These are phyloP conservation scores for Ctenomys sociabilis DNA, from an alignment of 2,113 vertebrate species.

Conservation along the genomic window DNA sequence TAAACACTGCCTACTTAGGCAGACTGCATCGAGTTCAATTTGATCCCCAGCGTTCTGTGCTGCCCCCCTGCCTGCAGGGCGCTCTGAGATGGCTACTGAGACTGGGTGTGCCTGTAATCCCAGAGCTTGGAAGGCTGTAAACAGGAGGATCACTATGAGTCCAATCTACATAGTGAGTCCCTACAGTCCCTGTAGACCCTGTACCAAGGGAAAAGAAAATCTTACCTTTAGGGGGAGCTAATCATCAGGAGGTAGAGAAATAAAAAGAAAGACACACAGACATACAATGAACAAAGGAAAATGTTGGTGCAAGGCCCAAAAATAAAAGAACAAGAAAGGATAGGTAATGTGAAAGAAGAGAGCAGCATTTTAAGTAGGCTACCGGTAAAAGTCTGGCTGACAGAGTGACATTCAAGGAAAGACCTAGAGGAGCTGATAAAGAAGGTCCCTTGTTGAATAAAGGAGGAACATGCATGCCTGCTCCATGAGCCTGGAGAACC, in stretches of 20 bases:
- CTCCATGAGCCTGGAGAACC: accelerated
- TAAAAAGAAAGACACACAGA: not conserved
- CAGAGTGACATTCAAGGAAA: not conserved
- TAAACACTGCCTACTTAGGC: no score
- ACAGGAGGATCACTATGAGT: no score
- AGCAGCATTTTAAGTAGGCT: not conserved
- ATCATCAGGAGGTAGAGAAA: not conserved
- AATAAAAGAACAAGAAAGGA: conserved; percentile 6
- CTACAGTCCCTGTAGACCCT: no score
- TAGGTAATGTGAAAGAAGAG: not conserved
- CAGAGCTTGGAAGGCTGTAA: no score
- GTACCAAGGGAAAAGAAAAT: not conserved
- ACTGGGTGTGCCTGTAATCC: no score
- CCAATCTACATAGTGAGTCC: no score
- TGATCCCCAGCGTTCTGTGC: no score
- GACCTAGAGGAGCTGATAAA: not conserved
- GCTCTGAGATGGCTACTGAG: no score
- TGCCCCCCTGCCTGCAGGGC: no score
- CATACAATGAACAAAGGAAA: not conserved
- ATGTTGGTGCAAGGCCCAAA: not conserved
- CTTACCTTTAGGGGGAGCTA: not conserved
- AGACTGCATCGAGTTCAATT: no score
- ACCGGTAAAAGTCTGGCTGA: not conserved
- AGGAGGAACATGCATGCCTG: not conserved
- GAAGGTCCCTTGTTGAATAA: not conserved